Evolutionary conservation across 2,888 invertebrate species (phyloP).

Genomic region (Drosophila testacea): DNA sequence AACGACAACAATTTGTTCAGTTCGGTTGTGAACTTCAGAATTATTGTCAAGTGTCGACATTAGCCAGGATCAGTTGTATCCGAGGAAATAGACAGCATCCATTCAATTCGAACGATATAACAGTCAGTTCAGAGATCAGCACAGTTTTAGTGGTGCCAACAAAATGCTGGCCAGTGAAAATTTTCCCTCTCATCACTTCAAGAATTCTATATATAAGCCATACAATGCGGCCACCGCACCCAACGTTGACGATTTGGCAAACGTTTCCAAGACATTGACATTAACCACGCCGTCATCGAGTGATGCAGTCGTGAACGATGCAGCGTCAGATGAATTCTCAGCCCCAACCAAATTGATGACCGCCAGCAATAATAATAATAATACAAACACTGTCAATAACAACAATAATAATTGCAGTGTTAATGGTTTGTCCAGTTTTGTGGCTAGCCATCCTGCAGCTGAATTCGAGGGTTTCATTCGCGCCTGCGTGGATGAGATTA

Average conservation of each 20-base stretch:
- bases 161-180: constrained; percentile 83
- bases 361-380: constrained; percentile 22
- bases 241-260: constrained; percentile 68
- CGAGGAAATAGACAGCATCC: background rate
- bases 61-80: constrained; percentile 38
- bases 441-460: constrained; percentile 88
- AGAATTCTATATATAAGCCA: constrained; percentile 82
- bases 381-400: constrained; percentile 15
- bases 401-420: constrained; percentile 20
- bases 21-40: constrained; percentile 71
- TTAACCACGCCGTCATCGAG: constrained; percentile 62
- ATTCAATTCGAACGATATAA: background rate
- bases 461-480: constrained; percentile 90
- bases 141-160: constrained; percentile 38
- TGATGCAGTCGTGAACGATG: constrained; percentile 49
- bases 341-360: constrained; percentile 29
- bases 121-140: constrained; percentile 24
- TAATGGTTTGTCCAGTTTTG: constrained; percentile 53
- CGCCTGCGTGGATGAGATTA: constrained; percentile 89
- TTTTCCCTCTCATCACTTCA: constrained; percentile 73
- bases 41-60: constrained; percentile 66
- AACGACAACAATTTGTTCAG: constrained; percentile 68
- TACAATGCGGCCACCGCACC: constrained; percentile 57
- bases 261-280: constrained; percentile 48
- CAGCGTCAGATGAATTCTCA: background rate